Conservation (phyloP, 1,140 invertebrate genomes). For the Drosophila grimshawi region DNA sequence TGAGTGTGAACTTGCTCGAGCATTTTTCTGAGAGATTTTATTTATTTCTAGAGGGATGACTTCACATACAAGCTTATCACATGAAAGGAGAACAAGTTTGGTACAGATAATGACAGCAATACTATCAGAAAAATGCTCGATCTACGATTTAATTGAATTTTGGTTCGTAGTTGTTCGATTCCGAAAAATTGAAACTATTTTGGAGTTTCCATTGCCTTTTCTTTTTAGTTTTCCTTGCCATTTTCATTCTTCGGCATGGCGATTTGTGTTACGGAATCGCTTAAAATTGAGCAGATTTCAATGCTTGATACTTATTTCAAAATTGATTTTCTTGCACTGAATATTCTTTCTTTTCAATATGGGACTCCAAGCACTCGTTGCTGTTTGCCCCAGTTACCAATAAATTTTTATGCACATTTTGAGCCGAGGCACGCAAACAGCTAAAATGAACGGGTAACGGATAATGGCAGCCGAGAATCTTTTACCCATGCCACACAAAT, state of each 20-base stretch:
- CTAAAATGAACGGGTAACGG: constrained; percentile 21
- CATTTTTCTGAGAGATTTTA: no score
- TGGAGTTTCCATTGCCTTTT: not conserved
- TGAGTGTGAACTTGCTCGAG: no score
- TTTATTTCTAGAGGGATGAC: no score
- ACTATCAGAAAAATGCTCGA: no score
- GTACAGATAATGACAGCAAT: no score
- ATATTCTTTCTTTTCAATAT: constrained; percentile 1
- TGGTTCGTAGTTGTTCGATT: no score
- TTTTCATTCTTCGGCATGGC: not conserved
- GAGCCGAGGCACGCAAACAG: constrained; percentile 46
- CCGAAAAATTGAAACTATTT: not conserved
- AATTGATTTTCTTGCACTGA: constrained; percentile 39
- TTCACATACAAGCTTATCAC: no score
- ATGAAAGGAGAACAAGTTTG: no score
- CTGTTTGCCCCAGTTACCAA: constrained; percentile 20
- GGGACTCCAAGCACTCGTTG: constrained; percentile 9
- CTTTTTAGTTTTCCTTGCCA: no score
- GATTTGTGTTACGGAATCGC: not conserved
- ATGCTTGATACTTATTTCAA: constrained; percentile 12
- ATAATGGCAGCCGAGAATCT: constrained; percentile 26
- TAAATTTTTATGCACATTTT: constrained; percentile 69
- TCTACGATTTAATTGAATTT: no score
- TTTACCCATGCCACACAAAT: constrained; percentile 37
- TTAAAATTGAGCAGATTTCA: constrained; percentile 6